Evolutionary conservation across 2,888 invertebrate species (phyloP), one percentile per base, ranked within the genome.

Genomic region (Acheta domesticus): DNA sequence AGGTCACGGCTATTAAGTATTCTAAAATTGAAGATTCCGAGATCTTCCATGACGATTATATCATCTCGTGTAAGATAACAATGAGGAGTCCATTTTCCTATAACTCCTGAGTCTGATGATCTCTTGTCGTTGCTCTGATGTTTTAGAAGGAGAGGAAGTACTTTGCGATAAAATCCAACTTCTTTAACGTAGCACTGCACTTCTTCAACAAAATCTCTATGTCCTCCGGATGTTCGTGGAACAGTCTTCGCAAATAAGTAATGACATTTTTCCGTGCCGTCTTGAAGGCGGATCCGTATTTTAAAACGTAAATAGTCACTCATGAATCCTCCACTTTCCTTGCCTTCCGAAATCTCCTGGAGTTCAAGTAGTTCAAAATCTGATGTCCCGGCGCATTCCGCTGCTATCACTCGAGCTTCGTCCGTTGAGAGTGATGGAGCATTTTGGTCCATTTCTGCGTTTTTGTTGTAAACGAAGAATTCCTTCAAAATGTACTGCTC

Each of bases 91-190:
- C 62, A 62, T 62, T 62, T 62, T n/a, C 14, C 62, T 0, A 62
- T 62, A 14, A 19, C n/a, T n/a, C n/a, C 62, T 19, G 16, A 19
- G 14, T 12, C 16, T 62, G 3, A 14, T 14, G 62, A 4, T n/a
- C 16, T 62, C 62, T 62, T 62, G 16, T 62, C 62, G 36, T 36
- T 8, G 36, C 8, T 36, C 36, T 36, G 36, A n/a, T 62, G n/a
- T n/a, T 62, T 62, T 62, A 62, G 62, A 62, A 62, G 62, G 16
- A 62, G 62, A 62, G 62, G 62, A n/a, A 62, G 62, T 19, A 62
- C n/a, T 14, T 62, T 62, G n/a, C n/a, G 16, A 62, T 62, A 62
- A n/a, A 62, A 62, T n/a, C 62, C 62, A n/a, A n/a, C n/a, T n/a
- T 62, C 62, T n/a, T 62, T 62, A 14, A 62, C 62, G 62, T 62